phyloP scores from a whole-genome alignment of 1,140 invertebrate genomes.

The Platyura marginata region DNA sequence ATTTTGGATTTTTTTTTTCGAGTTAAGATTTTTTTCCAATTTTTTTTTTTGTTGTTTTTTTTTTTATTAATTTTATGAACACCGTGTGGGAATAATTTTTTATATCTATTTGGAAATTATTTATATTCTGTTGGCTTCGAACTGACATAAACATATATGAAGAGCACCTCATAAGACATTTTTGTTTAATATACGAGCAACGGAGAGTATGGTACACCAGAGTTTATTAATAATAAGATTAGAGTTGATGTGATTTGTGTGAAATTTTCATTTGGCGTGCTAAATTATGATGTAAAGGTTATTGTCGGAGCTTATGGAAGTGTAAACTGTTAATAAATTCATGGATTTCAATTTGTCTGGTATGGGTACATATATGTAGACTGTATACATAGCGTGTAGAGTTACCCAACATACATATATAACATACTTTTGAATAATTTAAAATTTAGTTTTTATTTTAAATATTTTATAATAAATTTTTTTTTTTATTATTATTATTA shows the following conservation, averaged over 20 bases:
- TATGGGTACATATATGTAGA: too few species aligned
- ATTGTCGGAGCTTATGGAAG: not conserved
- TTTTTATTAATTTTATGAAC: not conserved
- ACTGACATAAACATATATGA: not conserved
- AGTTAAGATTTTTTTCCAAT: too few species aligned
- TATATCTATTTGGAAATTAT: not conserved
- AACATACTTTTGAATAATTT: too few species aligned
- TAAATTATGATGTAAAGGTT: not conserved
- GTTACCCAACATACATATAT: too few species aligned
- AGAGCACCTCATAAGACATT: too few species aligned
- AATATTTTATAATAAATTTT: too few species aligned
- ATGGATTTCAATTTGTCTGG: not conserved
- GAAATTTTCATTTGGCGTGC: not conserved
- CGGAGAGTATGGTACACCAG: too few species aligned
- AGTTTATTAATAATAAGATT: not conserved
- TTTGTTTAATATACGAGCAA: too few species aligned
- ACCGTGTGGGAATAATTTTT: not conserved
- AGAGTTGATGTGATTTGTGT: not conserved
- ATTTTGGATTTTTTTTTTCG: too few species aligned
- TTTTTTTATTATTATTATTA: too few species aligned
- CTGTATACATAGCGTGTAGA: too few species aligned
- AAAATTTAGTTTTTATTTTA: too few species aligned
- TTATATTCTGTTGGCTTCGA: not conserved
- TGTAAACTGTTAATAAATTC: not conserved
- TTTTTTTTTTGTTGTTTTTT: not conserved